Evolutionary conservation across 2,888 invertebrate genomes (phyloP).

Genomic region (Nomada goodeniana): DNA sequence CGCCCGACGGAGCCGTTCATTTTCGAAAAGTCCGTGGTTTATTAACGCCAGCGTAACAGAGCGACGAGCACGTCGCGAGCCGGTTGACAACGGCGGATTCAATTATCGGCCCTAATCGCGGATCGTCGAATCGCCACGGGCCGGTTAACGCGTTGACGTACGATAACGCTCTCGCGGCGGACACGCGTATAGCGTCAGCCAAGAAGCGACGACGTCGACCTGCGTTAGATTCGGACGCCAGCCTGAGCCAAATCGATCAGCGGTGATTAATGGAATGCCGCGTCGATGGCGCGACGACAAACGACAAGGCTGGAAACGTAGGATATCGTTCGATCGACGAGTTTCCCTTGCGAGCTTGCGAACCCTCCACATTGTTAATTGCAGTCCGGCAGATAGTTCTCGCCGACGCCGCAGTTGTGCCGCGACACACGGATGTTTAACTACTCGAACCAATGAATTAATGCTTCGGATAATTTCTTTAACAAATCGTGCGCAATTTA

Average conservation of each 20-base stretch:
- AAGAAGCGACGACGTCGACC: slow-evolving; percentile 37
- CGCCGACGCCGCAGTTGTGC: not conserved
- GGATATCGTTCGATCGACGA: slow-evolving; percentile 7
- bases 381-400: not conserved
- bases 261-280: slow-evolving; percentile 55
- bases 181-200: slow-evolving; percentile 31
- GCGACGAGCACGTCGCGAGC: not conserved
- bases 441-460: too few relatives aligned
- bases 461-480: too few relatives aligned
- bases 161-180: slow-evolving; percentile 40
- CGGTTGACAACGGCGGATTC: slow-evolving; percentile 2
- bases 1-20: not conserved
- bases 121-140: slow-evolving; percentile 20
- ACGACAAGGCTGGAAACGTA: slow-evolving; percentile 20
- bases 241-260: slow-evolving; percentile 53
- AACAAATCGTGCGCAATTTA: too few relatives aligned
- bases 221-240: slow-evolving; percentile 41
- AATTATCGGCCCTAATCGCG: slow-evolving; percentile 31
- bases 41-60: not conserved
- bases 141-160: slow-evolving; percentile 40
- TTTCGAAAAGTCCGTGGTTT: not conserved
- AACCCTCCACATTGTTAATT: not conserved
- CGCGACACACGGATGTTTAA: too few relatives aligned
- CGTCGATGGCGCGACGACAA: slow-evolving; percentile 19
- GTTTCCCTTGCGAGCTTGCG: not conserved